Evolutionary conservation across 1,140 invertebrate species (phyloP).

Genomic region (Neodiprion virginianus): DNA sequence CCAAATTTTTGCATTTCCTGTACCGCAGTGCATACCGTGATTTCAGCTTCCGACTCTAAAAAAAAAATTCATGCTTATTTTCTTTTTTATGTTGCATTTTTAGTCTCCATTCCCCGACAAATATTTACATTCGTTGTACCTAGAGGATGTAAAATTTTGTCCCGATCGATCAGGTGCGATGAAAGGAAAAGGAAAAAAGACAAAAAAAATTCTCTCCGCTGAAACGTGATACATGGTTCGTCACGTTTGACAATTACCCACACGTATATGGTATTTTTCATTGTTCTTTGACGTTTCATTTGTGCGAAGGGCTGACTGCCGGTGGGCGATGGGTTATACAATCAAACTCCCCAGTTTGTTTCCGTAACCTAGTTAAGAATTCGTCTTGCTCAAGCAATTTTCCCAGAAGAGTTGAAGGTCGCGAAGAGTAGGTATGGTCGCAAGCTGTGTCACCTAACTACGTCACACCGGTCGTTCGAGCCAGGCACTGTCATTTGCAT

Average conservation of each 20-base stretch:
- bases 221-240: background rate
- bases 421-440: background rate
- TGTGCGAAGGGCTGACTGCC: background rate
- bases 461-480: no score
- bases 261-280: background rate
- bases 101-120: no score
- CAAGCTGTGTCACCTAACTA: no score
- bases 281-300: background rate
- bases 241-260: background rate
- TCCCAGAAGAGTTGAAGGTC: background rate
- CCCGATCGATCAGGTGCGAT: no score
- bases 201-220: background rate
- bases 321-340: background rate
- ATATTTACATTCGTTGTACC: no score
- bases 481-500: background rate
- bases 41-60: no score
- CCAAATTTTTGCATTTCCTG: no score
- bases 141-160: no score
- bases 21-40: no score
- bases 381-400: background rate
- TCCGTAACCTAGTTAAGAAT: slow-evolving; percentile 7
- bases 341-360: background rate
- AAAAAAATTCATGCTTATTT: no score
- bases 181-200: background rate
- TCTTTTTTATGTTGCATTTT: no score